Conservation (phyloP, 2,888 invertebrate species). For the Synergus japonicus region DNA sequence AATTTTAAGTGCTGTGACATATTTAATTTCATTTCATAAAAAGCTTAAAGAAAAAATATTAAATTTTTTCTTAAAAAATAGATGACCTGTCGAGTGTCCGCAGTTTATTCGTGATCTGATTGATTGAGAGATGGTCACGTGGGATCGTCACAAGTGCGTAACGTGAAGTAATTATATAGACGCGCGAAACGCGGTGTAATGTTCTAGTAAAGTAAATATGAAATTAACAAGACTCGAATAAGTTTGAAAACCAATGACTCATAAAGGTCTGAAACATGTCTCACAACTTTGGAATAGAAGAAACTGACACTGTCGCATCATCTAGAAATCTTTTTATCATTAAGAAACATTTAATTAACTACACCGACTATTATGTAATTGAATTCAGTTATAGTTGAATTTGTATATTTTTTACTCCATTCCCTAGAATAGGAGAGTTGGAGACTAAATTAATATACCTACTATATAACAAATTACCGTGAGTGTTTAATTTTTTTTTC, state of each 20-base stretch:
- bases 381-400: slow-evolving; percentile 10
- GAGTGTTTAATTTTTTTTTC: neutral
- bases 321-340: neutral
- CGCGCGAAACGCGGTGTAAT: too few relatives aligned
- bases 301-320: neutral
- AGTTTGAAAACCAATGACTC: neutral
- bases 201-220: too few relatives aligned
- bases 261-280: neutral
- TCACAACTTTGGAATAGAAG: neutral
- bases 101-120: too few relatives aligned
- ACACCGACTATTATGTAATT: neutral
- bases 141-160: too few relatives aligned
- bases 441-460: slow-evolving; percentile 18
- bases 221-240: neutral
- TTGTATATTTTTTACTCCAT: slow-evolving; percentile 36
- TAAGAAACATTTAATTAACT: slow-evolving; percentile 8
- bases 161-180: too few relatives aligned
- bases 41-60: neutral
- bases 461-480: neutral
- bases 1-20: neutral
- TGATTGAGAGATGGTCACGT: too few relatives aligned
- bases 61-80: too few relatives aligned
- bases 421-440: slow-evolving; percentile 15
- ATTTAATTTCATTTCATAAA: neutral
- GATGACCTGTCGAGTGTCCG: too few relatives aligned